Base-by-base conservation (phyloP, 2,797 vertebrate species). In the Botia almorhae region DNA sequence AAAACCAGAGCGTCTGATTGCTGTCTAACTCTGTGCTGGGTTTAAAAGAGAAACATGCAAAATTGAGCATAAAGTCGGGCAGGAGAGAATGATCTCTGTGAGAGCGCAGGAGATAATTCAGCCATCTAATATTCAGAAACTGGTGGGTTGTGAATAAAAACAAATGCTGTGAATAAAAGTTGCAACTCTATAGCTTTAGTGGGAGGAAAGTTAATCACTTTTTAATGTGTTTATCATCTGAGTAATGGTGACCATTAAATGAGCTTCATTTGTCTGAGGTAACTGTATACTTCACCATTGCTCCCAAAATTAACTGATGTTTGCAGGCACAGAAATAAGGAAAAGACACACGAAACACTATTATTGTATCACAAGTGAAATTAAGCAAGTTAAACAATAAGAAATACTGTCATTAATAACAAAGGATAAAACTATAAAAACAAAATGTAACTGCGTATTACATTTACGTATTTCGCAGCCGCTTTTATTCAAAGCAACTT, bases 221-320 rank as follows among this genome's bases (percentile, higher is more conserved):
- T 78, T 69, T 71, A 71, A 81, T 29, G 55, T 46, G 74, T 81
- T 76, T 79, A 51, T 68, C 43, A 51, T 72, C 53, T 63, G 71
- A 53, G 71, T 48, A 65, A 69, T 76, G 36, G 46, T 72, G 71
- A 72, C 58, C 12, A 23, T 81, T 58, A 63, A 55, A 46, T 14
- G 26, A 78, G 74, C 53, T 74, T 29, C 17, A 83, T 69, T 48
- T 72, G 61, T 79, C 16, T 74, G 82, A 68, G 68, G 79, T 69
- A 79, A 85, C 71, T 36, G n/a, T 81, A 83, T 39, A 75, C 74
- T 51, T 75, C 51, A 23, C 48, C 63, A 64, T 60, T 21, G 50
- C 26, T 64, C 13, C 39, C 67, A 81, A 58, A 58, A 51, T 81
- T 43, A 78, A 55, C 65, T 8, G 6, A n/a, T 7, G 12, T 33